Percentiles rank a stretch among this genome's conserved stretches.
Evolutionary conservation across 2,888 invertebrate genomes (phyloP).

Genomic region (Ormyrus labotus): DNA sequence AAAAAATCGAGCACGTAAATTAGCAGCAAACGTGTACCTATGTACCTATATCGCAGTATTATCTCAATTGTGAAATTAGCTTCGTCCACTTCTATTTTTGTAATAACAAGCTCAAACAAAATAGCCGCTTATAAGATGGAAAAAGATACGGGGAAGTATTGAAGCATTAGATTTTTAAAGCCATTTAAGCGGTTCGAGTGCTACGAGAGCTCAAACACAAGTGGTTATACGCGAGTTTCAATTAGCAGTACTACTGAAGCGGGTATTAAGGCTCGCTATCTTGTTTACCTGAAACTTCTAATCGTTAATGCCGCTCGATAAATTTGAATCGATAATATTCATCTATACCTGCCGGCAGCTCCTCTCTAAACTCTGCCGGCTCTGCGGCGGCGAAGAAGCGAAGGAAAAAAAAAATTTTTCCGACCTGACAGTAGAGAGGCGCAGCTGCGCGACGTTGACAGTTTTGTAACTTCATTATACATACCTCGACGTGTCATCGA

Average conservation of each 20-base stretch:
- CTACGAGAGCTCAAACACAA: slow-evolving; percentile 14
- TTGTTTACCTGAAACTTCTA: slow-evolving; percentile 48
- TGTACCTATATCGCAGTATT: too few relatives aligned
- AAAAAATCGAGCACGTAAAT: too few relatives aligned
- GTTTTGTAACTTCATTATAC: slow-evolving; percentile 18
- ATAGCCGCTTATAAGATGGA: too few relatives aligned
- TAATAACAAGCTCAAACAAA: too few relatives aligned
- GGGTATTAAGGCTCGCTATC: slow-evolving; percentile 18
- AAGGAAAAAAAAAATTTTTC: not conserved
- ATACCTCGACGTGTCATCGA: not conserved
- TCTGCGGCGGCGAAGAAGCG: too few relatives aligned
- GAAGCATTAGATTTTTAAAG: not conserved
- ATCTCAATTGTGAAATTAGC: too few relatives aligned
- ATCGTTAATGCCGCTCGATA: slow-evolving; percentile 25
- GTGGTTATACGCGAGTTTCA: slow-evolving; percentile 37
- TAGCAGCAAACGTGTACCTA: too few relatives aligned
- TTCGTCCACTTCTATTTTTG: too few relatives aligned
- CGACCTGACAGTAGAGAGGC: not conserved
- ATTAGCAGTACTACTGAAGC: slow-evolving; percentile 30
- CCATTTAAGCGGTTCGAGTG: not conserved
- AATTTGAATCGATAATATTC: slow-evolving; percentile 36
- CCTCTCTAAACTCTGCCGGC: too few relatives aligned
- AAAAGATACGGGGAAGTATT: too few relatives aligned
- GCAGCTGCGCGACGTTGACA: not conserved
- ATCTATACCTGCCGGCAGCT: not conserved